Evolutionary conservation across 2,797 vertebrate genomes (phyloP).

Genomic region (Scomberomorus guttatus): DNA sequence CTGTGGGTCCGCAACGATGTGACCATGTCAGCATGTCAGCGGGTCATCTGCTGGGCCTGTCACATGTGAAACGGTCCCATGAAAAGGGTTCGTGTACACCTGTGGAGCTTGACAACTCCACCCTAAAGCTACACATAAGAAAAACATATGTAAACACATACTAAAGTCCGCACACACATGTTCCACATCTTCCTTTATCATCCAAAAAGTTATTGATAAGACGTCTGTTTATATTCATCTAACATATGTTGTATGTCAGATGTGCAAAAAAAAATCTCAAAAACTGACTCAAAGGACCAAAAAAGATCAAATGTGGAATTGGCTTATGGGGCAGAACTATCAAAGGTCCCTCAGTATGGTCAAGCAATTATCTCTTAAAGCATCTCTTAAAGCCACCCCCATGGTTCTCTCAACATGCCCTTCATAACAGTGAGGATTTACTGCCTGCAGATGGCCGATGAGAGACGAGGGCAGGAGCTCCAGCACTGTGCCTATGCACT

Average conservation of each 20-base stretch:
- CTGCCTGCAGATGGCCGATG: slow-evolving; percentile 79
- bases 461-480: slow-evolving; percentile 62
- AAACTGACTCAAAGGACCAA: slow-evolving; percentile 34
- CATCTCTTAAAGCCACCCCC: slow-evolving; percentile 80
- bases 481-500: slow-evolving; percentile 55
- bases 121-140: slow-evolving; percentile 51
- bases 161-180: slow-evolving; percentile 51
- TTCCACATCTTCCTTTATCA: slow-evolving; percentile 53
- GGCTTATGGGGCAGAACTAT: slow-evolving; percentile 67
- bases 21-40: slow-evolving; percentile 66
- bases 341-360: slow-evolving; percentile 75
- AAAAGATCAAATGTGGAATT: slow-evolving; percentile 56
- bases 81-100: slow-evolving; percentile 63
- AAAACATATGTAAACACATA: slow-evolving; percentile 69
- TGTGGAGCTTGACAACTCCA: slow-evolving; percentile 48
- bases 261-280: slow-evolving; percentile 29
- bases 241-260: slow-evolving; percentile 48
- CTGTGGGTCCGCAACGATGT: slow-evolving; percentile 58
- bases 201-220: slow-evolving; percentile 66
- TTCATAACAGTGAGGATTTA: slow-evolving; percentile 81
- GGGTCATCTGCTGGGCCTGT: slow-evolving; percentile 71
- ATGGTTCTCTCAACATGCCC: slow-evolving; percentile 76
- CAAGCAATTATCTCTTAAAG: slow-evolving; percentile 81
- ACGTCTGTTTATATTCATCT: slow-evolving; percentile 61
- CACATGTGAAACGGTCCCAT: slow-evolving; percentile 56